Percentiles rank a stretch among this genome's conserved stretches.
phyloP scores from a whole-genome alignment of 2,113 vertebrate genomes.

The Callionymus lyra region DNA sequence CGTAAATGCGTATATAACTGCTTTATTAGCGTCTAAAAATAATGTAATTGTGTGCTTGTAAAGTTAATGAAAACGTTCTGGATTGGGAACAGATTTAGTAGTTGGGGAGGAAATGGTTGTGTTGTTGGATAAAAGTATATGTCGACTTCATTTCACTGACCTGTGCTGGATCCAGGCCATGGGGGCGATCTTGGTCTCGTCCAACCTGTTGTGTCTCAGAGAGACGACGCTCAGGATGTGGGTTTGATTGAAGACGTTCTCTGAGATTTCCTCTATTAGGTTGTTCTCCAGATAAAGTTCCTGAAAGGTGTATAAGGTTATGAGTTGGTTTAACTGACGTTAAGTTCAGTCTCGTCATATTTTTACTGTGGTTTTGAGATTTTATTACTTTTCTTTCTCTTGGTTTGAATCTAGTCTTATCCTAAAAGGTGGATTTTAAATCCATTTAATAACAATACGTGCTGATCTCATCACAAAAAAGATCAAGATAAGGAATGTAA shows the following conservation, averaged over 20 bases:
- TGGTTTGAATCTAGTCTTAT: too few relatives aligned
- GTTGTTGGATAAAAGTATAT: background rate
- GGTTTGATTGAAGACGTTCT: constrained; percentile 81
- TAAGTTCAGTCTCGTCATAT: too few relatives aligned
- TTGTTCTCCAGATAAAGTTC: constrained; percentile 92
- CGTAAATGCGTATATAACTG: background rate
- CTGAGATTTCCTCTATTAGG: constrained; percentile 90
- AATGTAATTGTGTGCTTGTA: background rate
- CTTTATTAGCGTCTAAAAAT: background rate
- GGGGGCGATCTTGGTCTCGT: constrained; percentile 85
- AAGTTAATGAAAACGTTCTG: background rate
- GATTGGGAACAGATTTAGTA: background rate
- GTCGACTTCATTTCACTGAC: constrained; percentile 52
- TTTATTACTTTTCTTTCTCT: too few relatives aligned
- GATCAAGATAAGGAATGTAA: too few relatives aligned
- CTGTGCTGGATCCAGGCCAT: constrained; percentile 90
- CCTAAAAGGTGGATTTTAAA: too few relatives aligned
- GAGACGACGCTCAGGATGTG: constrained; percentile 79
- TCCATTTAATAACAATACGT: too few relatives aligned
- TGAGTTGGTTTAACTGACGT: too few relatives aligned
- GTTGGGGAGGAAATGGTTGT: background rate
- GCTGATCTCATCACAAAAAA: too few relatives aligned
- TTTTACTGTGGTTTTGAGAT: too few relatives aligned
- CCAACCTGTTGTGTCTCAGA: constrained; percentile 83
- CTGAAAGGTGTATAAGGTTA: too few relatives aligned